Evolutionary conservation across 2,113 vertebrate species (phyloP).

Genomic region (Brachyhypopomus gauderio): DNA sequence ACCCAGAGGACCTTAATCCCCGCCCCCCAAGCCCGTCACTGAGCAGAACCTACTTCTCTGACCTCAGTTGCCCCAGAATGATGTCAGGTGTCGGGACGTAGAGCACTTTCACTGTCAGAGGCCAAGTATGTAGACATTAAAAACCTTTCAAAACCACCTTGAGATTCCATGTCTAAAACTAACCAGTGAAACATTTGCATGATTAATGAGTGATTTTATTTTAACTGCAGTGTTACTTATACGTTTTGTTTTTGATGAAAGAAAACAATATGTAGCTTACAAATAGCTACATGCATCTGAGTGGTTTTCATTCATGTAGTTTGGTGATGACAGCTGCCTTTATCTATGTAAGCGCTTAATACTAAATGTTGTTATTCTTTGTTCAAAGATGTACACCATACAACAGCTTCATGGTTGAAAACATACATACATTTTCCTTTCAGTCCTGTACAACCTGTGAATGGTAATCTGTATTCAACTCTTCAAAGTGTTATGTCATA

Average conservation of each 20-base stretch:
- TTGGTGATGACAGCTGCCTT: not conserved
- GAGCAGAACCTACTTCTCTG: conserved; percentile 21
- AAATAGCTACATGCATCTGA: not conserved
- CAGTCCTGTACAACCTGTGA: not conserved
- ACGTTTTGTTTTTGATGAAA: not conserved
- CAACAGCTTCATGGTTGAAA: not conserved
- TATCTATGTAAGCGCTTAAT: not conserved
- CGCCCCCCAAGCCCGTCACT: not conserved
- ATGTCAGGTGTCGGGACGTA: conserved; percentile 2
- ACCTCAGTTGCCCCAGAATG: not conserved
- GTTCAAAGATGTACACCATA: not conserved
- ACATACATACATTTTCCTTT: not conserved
- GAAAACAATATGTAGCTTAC: not conserved
- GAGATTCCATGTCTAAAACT: not conserved
- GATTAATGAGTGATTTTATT: not conserved
- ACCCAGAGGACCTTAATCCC: conserved; percentile 47
- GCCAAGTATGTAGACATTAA: conserved; percentile 2
- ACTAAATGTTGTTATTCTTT: not conserved
- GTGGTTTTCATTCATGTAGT: not conserved
- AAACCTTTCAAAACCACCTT: not conserved
- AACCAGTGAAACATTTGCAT: conserved; percentile 20
- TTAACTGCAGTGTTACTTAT: conserved; percentile 10
- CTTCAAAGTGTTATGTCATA: not conserved
- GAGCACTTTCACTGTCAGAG: conserved; percentile 8
- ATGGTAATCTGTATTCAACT: not conserved